Conservation (phyloP, 2,113 vertebrate species). For the Rhinichthys klamathensis region DNA sequence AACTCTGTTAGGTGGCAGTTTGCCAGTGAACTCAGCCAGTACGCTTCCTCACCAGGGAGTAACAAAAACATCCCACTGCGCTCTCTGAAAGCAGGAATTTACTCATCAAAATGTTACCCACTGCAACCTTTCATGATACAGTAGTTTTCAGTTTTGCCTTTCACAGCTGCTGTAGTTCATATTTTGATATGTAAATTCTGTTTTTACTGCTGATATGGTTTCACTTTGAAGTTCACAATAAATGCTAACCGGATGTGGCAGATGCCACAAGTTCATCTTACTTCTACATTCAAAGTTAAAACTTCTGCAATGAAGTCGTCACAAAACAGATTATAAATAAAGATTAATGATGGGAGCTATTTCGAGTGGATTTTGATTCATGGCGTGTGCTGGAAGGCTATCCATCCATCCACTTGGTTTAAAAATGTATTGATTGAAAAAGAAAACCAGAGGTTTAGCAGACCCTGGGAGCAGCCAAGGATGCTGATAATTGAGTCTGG, state of each 20-base stretch:
- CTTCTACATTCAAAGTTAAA: constrained; percentile 20
- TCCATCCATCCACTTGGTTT: constrained; percentile 23
- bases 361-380: constrained; percentile 18
- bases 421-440: constrained; percentile 36
- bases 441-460: constrained; percentile 22
- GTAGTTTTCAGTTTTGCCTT: not conserved
- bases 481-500: constrained; percentile 35
- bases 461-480: constrained; percentile 10
- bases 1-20: constrained; percentile 6
- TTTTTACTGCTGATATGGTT: constrained; percentile 1
- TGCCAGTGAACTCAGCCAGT: constrained; percentile 30
- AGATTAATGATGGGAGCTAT: constrained; percentile 26
- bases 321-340: constrained; percentile 24
- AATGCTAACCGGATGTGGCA: not conserved
- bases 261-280: constrained; percentile 12
- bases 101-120: constrained; percentile 33
- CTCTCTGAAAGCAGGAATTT: constrained; percentile 19
- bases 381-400: constrained; percentile 15
- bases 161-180: not conserved
- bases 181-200: constrained; percentile 8
- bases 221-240: constrained; percentile 6
- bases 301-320: constrained; percentile 19
- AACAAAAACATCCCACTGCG: constrained; percentile 34
- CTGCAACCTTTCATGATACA: constrained; percentile 13
- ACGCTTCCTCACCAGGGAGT: constrained; percentile 24